Conservation (phyloP, 2,797 vertebrate species). For the Picus viridis region DNA sequence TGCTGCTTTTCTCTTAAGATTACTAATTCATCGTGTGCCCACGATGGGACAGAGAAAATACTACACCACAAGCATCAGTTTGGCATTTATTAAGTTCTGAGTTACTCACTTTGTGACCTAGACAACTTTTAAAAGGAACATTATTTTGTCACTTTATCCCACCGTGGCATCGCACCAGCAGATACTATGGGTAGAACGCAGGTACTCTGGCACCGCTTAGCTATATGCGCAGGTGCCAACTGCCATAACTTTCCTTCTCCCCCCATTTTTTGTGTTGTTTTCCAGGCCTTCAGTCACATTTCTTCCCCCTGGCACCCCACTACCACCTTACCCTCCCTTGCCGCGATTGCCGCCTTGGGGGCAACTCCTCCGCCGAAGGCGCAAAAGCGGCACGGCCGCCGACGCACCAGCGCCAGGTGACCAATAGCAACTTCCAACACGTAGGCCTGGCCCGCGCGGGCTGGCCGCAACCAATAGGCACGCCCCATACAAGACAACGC, state of each 20-base stretch:
- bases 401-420: background rate
- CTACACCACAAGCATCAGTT: no score
- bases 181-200: no score
- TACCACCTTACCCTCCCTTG: background rate
- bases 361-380: background rate
- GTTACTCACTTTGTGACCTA: background rate
- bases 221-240: rapidly evolving
- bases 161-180: background rate
- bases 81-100: background rate
- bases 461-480: background rate
- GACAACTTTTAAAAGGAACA: background rate
- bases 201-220: rapidly evolving
- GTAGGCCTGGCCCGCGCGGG: conserved; percentile 7
- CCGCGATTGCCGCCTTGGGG: background rate
- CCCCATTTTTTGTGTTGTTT: rapidly evolving
- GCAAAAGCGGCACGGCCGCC: background rate
- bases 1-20: background rate
- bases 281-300: rapidly evolving
- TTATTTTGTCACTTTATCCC: background rate
- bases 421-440: conserved; percentile 43
- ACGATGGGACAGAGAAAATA: background rate
- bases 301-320: rapidly evolving
- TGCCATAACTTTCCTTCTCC: rapidly evolving
- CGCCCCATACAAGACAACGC: background rate
- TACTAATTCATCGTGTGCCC: background rate